Conservation (phyloP, 1,140 invertebrate species). For the Brachionus rubens region DNA sequence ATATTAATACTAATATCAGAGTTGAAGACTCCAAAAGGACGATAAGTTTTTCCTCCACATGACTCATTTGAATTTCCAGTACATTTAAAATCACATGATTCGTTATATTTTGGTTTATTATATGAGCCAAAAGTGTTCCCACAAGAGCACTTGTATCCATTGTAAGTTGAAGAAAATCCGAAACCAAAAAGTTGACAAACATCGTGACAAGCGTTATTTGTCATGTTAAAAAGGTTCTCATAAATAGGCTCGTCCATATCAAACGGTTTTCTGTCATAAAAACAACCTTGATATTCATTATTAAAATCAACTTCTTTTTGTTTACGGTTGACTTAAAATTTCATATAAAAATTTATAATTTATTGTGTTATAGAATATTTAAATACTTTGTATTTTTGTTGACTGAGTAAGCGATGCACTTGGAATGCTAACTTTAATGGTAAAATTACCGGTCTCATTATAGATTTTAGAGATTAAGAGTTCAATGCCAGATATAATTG, state of each 20-base stretch:
- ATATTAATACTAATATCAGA: not conserved
- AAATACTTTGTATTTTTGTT: not conserved
- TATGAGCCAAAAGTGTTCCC: not conserved
- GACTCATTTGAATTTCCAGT: not conserved
- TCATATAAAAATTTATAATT: not conserved
- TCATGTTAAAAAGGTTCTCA: not conserved
- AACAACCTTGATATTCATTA: slow-evolving; percentile 9
- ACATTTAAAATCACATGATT: not conserved
- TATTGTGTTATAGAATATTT: not conserved
- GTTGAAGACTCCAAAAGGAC: not conserved
- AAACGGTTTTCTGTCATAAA: not conserved
- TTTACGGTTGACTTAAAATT: not conserved
- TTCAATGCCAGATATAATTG: not conserved
- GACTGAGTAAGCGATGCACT: not conserved
- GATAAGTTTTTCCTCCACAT: not conserved
- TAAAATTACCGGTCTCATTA: not conserved
- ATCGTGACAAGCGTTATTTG: not conserved
- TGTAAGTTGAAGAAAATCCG: not conserved
- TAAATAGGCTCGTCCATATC: not conserved
- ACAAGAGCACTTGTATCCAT: not conserved
- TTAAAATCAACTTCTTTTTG: not conserved
- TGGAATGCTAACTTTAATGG: not conserved
- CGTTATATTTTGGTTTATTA: not conserved
- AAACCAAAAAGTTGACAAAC: not conserved
- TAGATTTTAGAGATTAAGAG: not conserved